These are phyloP conservation scores for Xenus cinereus DNA, from an alignment of 2,113 vertebrate species.

Conservation along the genomic window DNA sequence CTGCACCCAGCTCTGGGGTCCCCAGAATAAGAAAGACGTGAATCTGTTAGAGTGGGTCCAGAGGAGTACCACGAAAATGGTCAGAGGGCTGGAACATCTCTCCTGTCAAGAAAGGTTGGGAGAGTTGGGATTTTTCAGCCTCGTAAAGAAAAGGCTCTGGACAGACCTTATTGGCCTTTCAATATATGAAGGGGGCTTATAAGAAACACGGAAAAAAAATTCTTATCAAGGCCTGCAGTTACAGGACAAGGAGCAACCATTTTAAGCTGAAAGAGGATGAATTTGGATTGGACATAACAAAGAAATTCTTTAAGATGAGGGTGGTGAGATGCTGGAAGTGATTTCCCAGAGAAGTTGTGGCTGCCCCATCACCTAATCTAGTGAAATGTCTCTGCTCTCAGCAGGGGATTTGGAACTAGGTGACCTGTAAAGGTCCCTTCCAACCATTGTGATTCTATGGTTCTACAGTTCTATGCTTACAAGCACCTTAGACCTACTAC, in stretches of 20 bases:
- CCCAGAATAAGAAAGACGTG: neutral
- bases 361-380: neutral
- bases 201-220: neutral
- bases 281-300: neutral
- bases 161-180: neutral
- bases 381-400: neutral
- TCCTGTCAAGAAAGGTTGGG: neutral
- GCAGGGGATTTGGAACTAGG: neutral
- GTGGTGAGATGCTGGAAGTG: neutral
- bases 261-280: neutral
- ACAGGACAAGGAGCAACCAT: neutral
- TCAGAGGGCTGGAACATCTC: neutral
- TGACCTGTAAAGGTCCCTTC: neutral
- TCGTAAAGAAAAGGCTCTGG: neutral
- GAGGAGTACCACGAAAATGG: neutral
- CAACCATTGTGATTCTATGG: neutral
- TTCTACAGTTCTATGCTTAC: neutral
- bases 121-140: neutral
- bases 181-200: neutral
- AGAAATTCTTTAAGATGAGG: neutral
- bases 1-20: neutral
- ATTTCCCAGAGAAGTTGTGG: neutral
- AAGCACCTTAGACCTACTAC: neutral
- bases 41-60: neutral
- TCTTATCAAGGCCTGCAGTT: neutral